Base-by-base conservation (phyloP, 2,888 invertebrate genomes). In the Euplagia quadripunctaria region DNA sequence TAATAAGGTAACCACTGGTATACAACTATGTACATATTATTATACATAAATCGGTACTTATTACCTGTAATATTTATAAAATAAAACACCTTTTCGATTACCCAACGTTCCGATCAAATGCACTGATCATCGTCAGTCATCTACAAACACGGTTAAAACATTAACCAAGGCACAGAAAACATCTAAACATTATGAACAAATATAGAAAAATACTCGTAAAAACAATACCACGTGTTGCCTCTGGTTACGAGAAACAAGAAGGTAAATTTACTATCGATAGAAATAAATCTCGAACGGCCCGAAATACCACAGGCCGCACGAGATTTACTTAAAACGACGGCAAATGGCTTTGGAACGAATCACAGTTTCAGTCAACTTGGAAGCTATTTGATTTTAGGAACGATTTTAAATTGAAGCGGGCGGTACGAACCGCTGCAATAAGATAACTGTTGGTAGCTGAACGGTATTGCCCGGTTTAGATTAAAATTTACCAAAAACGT, bases 311-410 rank as follows among this genome's bases (percentile, higher is more conserved):
- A 89, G 91, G 94, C 94, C 94, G 94, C 94, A 94, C 94, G 94
- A 95, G 94, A 95, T 94, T 94, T 95, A 95, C 94, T 94, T 95
- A 81, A 71, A 89, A 76, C 87, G 91, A 92, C 91, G 64, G 76
- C 81, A 88, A 83, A 82, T 72, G 42, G 68, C 65, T 61, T 17
- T 43, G 51, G 11, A 68, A 31, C 4, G 71, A 68, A 58, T 77
- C 74, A 65, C 3, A 70, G 43, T 65, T 64, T 79, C 49, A 61
- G 51, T 43, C 52, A 67, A 17, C 43, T 41, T 14, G 31, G 77
- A 75, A 4, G 14, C 14, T 61, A 72, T 79, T 77, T 58, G 63
- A 63, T 42, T 17, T 75, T 68, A 52, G 7, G 31, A 66, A 41
- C 55, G 58, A 70, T 42, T 72, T 70, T 49, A n/a, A 74, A 58